Percentiles rank a stretch among this genome's conserved stretches.
These are phyloP conservation scores for Phymanthus crucifer DNA, from an alignment of 92 coral and sea anemone species.

Conservation along the genomic window DNA sequence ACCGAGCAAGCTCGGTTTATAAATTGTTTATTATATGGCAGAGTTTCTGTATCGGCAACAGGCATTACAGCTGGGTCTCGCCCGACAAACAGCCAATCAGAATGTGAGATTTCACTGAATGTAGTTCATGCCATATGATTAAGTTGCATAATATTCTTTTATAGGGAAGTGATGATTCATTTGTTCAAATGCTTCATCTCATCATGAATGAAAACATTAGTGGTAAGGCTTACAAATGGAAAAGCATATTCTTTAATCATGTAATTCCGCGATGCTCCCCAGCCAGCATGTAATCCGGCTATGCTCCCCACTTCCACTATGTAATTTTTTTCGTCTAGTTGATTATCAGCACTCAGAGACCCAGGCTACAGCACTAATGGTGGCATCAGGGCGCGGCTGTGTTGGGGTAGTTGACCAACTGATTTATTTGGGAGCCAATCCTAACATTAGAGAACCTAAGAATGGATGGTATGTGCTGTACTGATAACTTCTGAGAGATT, in stretches of 20 bases:
- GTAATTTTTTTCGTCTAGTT: conserved; percentile 39
- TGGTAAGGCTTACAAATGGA: conserved; percentile 62
- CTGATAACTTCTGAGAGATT: not conserved
- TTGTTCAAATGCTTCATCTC: conserved; percentile 92
- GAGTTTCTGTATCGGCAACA: no score
- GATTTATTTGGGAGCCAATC: conserved; percentile 86
- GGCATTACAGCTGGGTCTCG: no score
- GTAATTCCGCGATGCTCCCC: no score
- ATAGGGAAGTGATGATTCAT: conserved; percentile 92
- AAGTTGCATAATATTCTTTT: conserved; percentile 5
- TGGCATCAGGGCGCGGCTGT: conserved; percentile 97
- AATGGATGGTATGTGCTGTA: conserved; percentile 73
- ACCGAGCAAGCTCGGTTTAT: no score
- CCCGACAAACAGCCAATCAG: no score
- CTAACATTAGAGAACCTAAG: conserved; percentile 91
- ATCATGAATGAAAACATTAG: conserved; percentile 90
- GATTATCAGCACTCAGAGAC: conserved; percentile 99
- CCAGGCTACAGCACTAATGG: conserved; percentile 95
- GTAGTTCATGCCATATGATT: no score
- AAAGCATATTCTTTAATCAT: no score
- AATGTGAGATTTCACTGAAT: no score
- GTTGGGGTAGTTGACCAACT: conserved; percentile 90
- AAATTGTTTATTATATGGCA: no score
- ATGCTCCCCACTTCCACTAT: no score
- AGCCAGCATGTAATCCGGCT: no score